phyloP scores from a whole-genome alignment of 2,113 vertebrate species.

The Corydoras maculifer region DNA sequence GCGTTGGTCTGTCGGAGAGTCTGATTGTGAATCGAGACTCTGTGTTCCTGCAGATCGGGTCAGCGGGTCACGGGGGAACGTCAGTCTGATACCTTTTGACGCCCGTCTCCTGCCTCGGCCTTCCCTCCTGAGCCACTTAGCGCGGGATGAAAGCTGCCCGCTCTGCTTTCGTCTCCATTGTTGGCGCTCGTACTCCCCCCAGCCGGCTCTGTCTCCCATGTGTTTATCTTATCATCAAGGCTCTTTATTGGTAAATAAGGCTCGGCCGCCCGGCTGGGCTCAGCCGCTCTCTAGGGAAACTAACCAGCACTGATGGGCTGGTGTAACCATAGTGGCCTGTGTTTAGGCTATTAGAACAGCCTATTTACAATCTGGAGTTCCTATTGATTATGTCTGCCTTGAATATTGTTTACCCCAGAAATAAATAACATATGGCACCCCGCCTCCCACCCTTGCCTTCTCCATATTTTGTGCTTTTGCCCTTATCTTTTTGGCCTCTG shows the following conservation, averaged over 20 bases:
- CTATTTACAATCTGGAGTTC: slow-evolving; percentile 90
- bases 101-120: slow-evolving; percentile 39
- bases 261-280: slow-evolving; percentile 49
- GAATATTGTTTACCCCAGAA: slow-evolving; percentile 87
- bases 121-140: slow-evolving; percentile 31
- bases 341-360: slow-evolving; percentile 90
- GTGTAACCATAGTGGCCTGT: slow-evolving; percentile 79
- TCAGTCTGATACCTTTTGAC: slow-evolving; percentile 70
- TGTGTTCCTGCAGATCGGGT: slow-evolving; percentile 41
- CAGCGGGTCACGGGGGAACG: slow-evolving; percentile 59
- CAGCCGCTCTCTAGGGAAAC: slow-evolving; percentile 49
- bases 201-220: slow-evolving; percentile 61
- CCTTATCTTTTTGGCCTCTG: not conserved
- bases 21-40: not conserved
- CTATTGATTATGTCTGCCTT: slow-evolving; percentile 96
- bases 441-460: slow-evolving; percentile 21
- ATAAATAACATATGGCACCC: slow-evolving; percentile 94
- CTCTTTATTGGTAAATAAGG: slow-evolving; percentile 72
- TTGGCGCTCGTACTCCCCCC: slow-evolving; percentile 11
- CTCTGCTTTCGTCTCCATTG: slow-evolving; percentile 17
- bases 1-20: not conserved
- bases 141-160: slow-evolving; percentile 50
- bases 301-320: slow-evolving; percentile 67
- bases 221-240: slow-evolving; percentile 75
- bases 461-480: slow-evolving; percentile 8